phyloP scores from a whole-genome alignment of 1,140 invertebrate species.

The Latrodectus geometricus region DNA sequence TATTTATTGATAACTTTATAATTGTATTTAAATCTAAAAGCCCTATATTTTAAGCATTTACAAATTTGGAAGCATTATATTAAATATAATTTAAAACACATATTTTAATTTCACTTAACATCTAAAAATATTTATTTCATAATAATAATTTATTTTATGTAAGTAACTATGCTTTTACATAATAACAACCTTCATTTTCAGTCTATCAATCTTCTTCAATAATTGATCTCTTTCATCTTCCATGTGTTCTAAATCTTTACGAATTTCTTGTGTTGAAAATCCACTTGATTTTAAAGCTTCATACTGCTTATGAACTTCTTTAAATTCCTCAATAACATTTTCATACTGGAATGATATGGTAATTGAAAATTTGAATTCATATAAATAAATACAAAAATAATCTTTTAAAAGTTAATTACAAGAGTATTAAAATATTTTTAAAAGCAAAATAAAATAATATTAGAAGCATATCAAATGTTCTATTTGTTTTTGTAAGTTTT shows the following conservation, averaged over 20 bases:
- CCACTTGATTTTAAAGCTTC: conserved; percentile 76
- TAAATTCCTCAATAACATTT: conserved; percentile 84
- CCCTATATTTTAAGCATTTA: too few relatives aligned
- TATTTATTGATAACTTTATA: too few relatives aligned
- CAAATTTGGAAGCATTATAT: too few relatives aligned
- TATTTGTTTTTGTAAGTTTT: too few relatives aligned
- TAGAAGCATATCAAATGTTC: too few relatives aligned
- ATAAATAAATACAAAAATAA: too few relatives aligned
- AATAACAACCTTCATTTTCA: conserved; percentile 74
- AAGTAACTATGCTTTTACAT: not conserved
- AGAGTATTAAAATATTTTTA: too few relatives aligned
- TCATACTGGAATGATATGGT: conserved; percentile 74
- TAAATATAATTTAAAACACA: too few relatives aligned
- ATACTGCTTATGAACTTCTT: conserved; percentile 81
- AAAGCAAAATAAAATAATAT: too few relatives aligned
- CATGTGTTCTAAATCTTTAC: conserved; percentile 84
- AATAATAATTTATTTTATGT: not conserved
- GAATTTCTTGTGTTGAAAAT: conserved; percentile 72
- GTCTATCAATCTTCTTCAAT: conserved; percentile 78
- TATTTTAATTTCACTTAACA: not conserved
- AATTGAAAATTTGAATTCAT: too few relatives aligned
- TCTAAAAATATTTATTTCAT: conserved; percentile 1
- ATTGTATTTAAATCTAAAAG: too few relatives aligned
- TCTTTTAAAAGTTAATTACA: too few relatives aligned
- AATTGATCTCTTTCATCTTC: conserved; percentile 86